Evolutionary conservation across 2,797 vertebrate species (phyloP), one percentile per base, ranked within the genome.

Genomic region (Chaenodraco wilsoni): DNA sequence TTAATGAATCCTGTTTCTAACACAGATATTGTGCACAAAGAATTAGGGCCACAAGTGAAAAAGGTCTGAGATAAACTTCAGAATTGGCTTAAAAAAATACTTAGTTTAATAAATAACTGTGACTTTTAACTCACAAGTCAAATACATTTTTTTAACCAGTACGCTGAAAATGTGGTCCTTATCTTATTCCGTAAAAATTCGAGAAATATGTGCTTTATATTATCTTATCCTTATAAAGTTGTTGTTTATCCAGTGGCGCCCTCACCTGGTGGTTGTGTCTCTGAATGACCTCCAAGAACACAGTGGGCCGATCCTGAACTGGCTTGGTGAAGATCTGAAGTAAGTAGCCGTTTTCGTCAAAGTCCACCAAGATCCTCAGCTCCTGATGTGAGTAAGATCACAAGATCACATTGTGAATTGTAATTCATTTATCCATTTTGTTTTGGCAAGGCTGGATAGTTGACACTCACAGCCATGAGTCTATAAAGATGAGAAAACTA

Each of bases 251-350:
- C 41, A 33, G 14, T 49, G 52, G 31, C 9, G 33, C 15, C 51
- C 83, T 88, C 70, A 99, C 98, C 96, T 99, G 96, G 86, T 98
- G 97, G 82, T 98, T 99, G 69, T 97, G 90, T 81, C 98, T 95
- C 92, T 99, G 98, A 79, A 99, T 99, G 79, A 99, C 95, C 74
- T 99, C 98, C 86, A 99, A 89, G 77, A 99, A 99, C 62, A 99
- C 94, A 0, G 98, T 99, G 69, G 98, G 98, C 12, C 98, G 95
- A 91, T 99, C 98, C 88, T 99, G 98, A 57, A 99, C 88, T 0
- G 98, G 98, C 72, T 98, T 99, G 72, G 97, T 99, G 93, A 99
- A 99, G 93, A 99, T 99, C 87, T 99, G 98, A 41, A 99, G 96
- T 78, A 99, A 93, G 81, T 99, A 99, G 17, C 98, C 98, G 4